A percentile compares a stretch with the other conserved stretches of the same genome.
phyloP scores from a whole-genome alignment of 2,797 vertebrate genomes.

The Halcyon leucocephala region DNA sequence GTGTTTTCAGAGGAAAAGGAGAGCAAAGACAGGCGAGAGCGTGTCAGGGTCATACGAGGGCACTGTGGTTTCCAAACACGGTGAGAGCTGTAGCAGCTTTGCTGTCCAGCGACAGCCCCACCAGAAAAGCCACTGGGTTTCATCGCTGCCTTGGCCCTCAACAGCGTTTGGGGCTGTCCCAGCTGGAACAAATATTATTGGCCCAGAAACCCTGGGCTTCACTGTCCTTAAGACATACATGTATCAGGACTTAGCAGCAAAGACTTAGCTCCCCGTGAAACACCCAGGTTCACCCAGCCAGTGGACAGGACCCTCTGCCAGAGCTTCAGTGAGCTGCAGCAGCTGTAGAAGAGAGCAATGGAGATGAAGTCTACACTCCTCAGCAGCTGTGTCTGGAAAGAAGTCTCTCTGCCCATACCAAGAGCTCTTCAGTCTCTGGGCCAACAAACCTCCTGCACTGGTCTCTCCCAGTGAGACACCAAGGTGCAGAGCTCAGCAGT shows the following conservation, averaged over 20 bases:
- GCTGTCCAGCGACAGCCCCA: not conserved
- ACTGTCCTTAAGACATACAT: not conserved
- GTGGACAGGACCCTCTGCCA: not conserved
- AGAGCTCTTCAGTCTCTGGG: not conserved
- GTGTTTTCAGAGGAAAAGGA: not conserved
- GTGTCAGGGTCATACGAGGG: not conserved
- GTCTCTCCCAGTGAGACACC: not conserved
- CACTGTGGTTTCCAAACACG: not conserved
- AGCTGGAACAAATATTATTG: not conserved
- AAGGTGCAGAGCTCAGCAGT: not conserved
- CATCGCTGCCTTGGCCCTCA: not conserved
- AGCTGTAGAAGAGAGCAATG: not conserved
- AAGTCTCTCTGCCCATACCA: not conserved
- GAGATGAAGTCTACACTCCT: not conserved
- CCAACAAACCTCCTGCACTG: not conserved
- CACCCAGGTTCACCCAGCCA: not conserved
- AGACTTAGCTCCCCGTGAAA: not conserved
- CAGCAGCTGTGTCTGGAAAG: not conserved
- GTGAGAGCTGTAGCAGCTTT: not conserved
- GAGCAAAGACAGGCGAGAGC: not conserved
- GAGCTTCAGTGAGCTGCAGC: accelerated
- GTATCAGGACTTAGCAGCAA: not conserved
- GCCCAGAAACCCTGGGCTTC: not conserved
- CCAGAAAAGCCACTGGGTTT: not conserved
- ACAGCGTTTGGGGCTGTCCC: not conserved